Percentiles rank a stretch among this genome's conserved stretches.
These are phyloP conservation scores for Beroe forskalii DNA, from an alignment of 37 sponge, comb jelly and placozoan genomes.

Conservation along the genomic window DNA sequence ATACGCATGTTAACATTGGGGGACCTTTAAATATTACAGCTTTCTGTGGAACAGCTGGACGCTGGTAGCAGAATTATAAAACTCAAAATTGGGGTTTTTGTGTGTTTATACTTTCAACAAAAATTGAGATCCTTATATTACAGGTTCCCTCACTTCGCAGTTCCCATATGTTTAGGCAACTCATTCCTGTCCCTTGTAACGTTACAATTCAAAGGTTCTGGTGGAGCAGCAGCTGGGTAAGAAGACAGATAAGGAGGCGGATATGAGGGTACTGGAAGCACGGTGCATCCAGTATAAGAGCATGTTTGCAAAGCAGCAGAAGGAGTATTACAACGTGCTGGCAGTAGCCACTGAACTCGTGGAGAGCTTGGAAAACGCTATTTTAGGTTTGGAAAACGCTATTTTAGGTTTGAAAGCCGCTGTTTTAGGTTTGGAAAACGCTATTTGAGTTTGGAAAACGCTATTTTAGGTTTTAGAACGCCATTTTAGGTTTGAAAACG, in stretches of 20 bases:
- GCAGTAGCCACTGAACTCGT: constrained; percentile 55
- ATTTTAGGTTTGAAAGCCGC: constrained; percentile 43
- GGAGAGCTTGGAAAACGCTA: constrained; percentile 52
- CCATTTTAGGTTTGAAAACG: constrained; percentile 41
- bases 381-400: constrained; percentile 52
- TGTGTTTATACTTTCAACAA: too few species aligned
- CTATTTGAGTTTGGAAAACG: constrained; percentile 49
- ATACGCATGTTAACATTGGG: too few species aligned
- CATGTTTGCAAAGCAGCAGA: constrained; percentile 29
- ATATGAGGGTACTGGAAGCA: constrained; percentile 35
- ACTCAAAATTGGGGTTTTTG: too few species aligned
- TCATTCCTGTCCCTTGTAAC: too few species aligned
- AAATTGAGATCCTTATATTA: too few species aligned
- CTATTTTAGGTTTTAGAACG: constrained; percentile 34
- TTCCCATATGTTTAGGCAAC: too few species aligned
- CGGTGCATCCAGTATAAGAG: constrained; percentile 57
- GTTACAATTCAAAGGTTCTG: too few species aligned
- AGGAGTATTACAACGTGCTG: constrained; percentile 55
- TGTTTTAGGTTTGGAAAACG: constrained; percentile 46
- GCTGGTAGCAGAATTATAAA: too few species aligned
- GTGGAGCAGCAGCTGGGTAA: background rate
- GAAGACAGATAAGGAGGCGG: constrained; percentile 5
- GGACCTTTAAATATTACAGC: too few species aligned
- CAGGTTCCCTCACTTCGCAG: too few species aligned
- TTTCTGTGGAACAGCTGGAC: too few species aligned